Base-by-base conservation (phyloP, 2,888 invertebrate species). In the Scaptomyza caliginosa region DNA sequence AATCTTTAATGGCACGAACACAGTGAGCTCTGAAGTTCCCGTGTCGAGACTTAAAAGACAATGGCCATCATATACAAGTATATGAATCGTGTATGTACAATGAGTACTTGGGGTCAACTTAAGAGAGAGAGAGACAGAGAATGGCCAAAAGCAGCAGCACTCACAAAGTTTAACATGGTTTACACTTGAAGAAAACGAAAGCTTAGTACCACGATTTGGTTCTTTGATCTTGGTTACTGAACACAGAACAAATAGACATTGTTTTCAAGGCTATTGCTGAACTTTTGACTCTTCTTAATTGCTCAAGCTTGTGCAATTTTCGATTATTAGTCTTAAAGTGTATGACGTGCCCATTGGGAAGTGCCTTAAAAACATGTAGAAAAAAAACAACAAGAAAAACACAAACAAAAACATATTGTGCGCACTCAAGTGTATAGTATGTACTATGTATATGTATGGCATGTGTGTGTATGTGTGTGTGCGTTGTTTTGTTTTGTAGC, bases 1-100 rank as follows among this genome's bases (percentile, higher is more conserved):
- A 19, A 32, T 34, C 48, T 42, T 73, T 74, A 69, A 65, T 65
- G 75, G 59, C 70, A 45, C 32, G 8, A 26, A 10, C 34, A 16
- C 7, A 7, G n/a, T n/a, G 6, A 11, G 26, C 8, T 43, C 50
- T 21, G 30, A 59, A 55, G 13, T 6, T 13, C 21, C 36, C 30
- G 38, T 24, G 50, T 28, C 34, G 26, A 32, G 32, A 28, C 21
- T 39, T 54, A 23, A 34, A 34, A 54, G 39, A 55, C 51, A 62
- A 34, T 74, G 55, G 24, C 43, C 39, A 40, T 7, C 51, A 24
- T 28, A 11, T 11, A 13, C 3, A 2, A 24, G 5, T 39, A 17
- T 19, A 11, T 38, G 19, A 16, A 36, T 36, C 7, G 10, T 16
- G 8, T 26, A n/a, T 26, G 26, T 26, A 17, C 11, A 45, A 28